A percentile compares a stretch with the other conserved stretches of the same genome.
Conservation (phyloP, 2,888 invertebrate species). For the Druceiella hillmani region DNA sequence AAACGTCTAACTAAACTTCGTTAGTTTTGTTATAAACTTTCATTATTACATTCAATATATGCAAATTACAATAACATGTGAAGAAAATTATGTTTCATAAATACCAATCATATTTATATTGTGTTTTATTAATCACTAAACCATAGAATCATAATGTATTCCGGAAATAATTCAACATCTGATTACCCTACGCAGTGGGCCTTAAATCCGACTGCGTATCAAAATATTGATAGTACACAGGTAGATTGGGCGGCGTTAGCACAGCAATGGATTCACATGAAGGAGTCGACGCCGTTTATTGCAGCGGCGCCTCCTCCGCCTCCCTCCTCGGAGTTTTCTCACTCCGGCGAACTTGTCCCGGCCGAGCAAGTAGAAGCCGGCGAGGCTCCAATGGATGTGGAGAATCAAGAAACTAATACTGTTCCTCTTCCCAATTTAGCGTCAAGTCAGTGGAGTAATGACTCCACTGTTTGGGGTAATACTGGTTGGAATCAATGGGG, state of each 20-base stretch:
- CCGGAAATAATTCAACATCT: slow-evolving; percentile 37
- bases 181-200: slow-evolving; percentile 73
- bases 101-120: no score
- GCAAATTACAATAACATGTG: no score
- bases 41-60: no score
- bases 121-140: no score
- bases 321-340: slow-evolving; percentile 57
- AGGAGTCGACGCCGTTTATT: slow-evolving; percentile 58
- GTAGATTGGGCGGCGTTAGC: slow-evolving; percentile 97
- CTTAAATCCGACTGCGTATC: slow-evolving; percentile 74
- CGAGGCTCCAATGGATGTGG: slow-evolving; percentile 86
- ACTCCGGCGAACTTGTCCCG: slow-evolving; percentile 30
- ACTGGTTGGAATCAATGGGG: slow-evolving; percentile 45
- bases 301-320: slow-evolving; percentile 55
- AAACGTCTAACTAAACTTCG: no score
- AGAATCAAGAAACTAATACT: slow-evolving; percentile 57
- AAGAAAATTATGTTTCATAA: no score
- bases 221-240: slow-evolving; percentile 76
- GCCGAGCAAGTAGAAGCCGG: slow-evolving; percentile 61
- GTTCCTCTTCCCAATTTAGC: slow-evolving; percentile 37
- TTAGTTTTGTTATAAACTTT: no score
- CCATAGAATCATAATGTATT: neutral
- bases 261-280: slow-evolving; percentile 98
- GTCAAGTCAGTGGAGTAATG: slow-evolving; percentile 33
- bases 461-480: slow-evolving; percentile 31